Evolutionary conservation across 2,797 vertebrate species (phyloP), one percentile per base, ranked within the genome.

Genomic region (Rhyacichthys aspro): DNA sequence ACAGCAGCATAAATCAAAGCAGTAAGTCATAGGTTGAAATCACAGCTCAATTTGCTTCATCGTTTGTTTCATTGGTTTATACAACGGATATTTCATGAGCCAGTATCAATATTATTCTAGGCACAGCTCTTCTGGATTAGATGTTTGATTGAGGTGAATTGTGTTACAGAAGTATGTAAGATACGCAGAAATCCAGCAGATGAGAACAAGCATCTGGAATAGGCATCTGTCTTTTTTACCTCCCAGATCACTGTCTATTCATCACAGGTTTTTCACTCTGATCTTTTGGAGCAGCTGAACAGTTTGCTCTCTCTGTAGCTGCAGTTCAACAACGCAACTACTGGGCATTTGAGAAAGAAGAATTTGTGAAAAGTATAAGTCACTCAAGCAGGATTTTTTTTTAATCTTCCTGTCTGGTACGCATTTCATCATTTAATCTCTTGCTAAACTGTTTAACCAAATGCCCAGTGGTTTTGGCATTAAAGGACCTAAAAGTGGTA

Each of bases 181-280:
- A 83, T 72, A 81, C 59, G 63, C 53, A 75, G 72, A 84, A 78
- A 79, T 82, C 76, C 50, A 78, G 70, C 81, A 81, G 73, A 82
- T 72, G 78, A 86, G 73, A 75, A 73, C 72, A 86, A 82, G 88
- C 91, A 92, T 92, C 90, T 92, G 91, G 90, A 88, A 86, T 79
- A 86, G 46, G 66, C 78, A 79, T 92, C 83, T 67, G 58, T 59
- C 64, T 72, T 58, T n/a, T 53, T 69, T 70, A 60, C 53, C 71
- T 17, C 71, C 66, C 68, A 63, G 37, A 72, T 67, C 77, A 79
- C 67, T 60, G 47, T 68, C 49, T 11, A 63, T 64, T 66, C 43
- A 70, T 78, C 55, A 69, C 18, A 19, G 47, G 39, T 53, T 68
- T 70, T 59, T 68, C 65, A 41, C 52, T 65, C 67, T 56, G 56